Percentiles rank a stretch among this genome's conserved stretches.
phyloP scores from a whole-genome alignment of 2,113 vertebrate genomes.

The Edolisoma coerulescens region DNA sequence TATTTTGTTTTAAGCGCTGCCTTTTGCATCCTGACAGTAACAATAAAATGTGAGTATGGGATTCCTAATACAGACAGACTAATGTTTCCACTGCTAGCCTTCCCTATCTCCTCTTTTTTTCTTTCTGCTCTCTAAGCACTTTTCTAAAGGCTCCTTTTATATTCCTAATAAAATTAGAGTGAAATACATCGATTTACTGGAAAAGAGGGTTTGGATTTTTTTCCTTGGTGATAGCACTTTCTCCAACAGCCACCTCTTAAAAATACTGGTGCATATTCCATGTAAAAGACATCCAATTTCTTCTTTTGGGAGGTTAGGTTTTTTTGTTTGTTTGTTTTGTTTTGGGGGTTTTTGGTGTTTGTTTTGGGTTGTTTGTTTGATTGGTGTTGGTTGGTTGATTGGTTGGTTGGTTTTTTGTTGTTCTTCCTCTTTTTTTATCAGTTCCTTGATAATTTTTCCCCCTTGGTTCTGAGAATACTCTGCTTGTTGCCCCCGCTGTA shows the following conservation, averaged over 20 bases:
- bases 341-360: not conserved
- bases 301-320: not conserved
- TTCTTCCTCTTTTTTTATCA: not conserved
- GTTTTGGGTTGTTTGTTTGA: not conserved
- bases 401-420: not conserved
- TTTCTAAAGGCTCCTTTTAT: conserved; percentile 93
- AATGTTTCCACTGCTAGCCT: conserved; percentile 86
- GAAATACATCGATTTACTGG: conserved; percentile 87
- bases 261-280: conserved; percentile 63
- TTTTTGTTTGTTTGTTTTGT: not conserved
- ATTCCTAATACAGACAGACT: conserved; percentile 99
- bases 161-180: conserved; percentile 94
- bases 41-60: conserved; percentile 99
- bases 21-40: conserved; percentile 99
- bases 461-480: not conserved
- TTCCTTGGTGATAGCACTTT: conserved; percentile 35
- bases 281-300: conserved; percentile 40
- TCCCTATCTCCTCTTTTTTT: conserved; percentile 66
- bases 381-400: not conserved
- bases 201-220: conserved; percentile 69
- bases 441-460: not conserved
- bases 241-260: not conserved
- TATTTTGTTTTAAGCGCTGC: conserved; percentile 98
- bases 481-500: not conserved
- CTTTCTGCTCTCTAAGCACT: conserved; percentile 96